These are phyloP conservation scores for Thinocorus orbignyianus DNA, from an alignment of 2,113 vertebrate species.

Conservation along the genomic window DNA sequence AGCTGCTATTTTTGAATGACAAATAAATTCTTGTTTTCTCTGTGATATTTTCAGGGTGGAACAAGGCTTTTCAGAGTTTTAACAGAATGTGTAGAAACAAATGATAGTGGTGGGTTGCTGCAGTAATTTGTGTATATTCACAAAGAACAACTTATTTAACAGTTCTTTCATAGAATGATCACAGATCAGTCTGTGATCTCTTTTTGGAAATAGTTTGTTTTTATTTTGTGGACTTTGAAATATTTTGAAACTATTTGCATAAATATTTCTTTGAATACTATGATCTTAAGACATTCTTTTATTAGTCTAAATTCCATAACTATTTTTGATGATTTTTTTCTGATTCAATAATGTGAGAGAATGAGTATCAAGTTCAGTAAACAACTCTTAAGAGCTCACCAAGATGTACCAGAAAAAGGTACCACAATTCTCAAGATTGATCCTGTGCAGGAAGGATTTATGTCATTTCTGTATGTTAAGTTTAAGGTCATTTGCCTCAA, in stretches of 20 bases:
- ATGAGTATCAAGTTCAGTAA: background rate
- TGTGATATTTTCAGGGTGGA: background rate
- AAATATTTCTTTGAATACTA: background rate
- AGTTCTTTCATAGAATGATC: background rate
- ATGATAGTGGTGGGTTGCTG: background rate
- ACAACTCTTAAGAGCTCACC: background rate
- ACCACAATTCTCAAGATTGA: background rate
- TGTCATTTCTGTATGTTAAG: background rate
- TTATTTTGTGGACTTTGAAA: background rate
- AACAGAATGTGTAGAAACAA: background rate
- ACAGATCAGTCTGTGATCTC: background rate
- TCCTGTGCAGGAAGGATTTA: conserved; percentile 16
- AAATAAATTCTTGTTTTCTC: conserved; percentile 10
- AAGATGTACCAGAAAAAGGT: conserved; percentile 9
- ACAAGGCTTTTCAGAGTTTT: background rate
- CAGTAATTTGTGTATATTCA: background rate
- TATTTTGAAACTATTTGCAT: background rate
- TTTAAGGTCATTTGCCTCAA: conserved; percentile 18
- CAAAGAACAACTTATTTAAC: background rate
- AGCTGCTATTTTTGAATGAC: background rate
- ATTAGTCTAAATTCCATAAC: background rate
- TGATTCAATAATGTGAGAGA: background rate
- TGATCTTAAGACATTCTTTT: background rate
- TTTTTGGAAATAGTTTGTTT: background rate
- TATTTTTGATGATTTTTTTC: background rate